Evolutionary conservation across 2,113 vertebrate genomes (phyloP), one percentile per base, ranked within the genome.

Genomic region (Haemorhous mexicanus): DNA sequence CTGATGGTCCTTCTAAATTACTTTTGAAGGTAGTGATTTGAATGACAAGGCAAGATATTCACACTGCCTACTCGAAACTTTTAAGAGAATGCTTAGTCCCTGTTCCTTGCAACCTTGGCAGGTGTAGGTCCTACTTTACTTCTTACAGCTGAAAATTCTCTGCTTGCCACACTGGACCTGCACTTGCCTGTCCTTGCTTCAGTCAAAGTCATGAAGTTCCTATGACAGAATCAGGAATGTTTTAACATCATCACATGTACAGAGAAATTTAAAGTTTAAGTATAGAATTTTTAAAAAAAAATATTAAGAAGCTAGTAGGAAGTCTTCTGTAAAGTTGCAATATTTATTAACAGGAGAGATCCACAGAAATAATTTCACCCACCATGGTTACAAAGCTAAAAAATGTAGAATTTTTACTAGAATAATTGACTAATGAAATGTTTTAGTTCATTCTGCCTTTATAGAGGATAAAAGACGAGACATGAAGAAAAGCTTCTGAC

Each of bases 291-390:
- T 63, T 47, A 39, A 4, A 15, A 79, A 15, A 79, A 84, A 21
- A 2, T 2, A 33, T 68, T 63, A 62, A 47, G 43, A 46, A 64
- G 3, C 10, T 41, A 61, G 7, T 43, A 23, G 14, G 55, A 77
- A 32, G 4, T 43, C 84, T 64, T 61, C 12, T 53, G 4, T 49
- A 59, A 4, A 44, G 14, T 41, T 77, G 2, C 4, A 70, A 22
- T 66, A 70, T 33, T 66, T 69, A 37, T 52, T 56, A 52, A 44
- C 3, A 21, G 7, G 2, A 55, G 15, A 46, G 4, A 5, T 52
- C 10, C 23, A 39, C 2, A 28, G 6, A n/a, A 55, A 23, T 32
- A n/a, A 4, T 85, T 58, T 75, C 5, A 11, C 0, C 7, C 8
- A 37, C 7, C 18, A 74, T 11, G 53, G 6, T 22, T 72, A 49